A percentile compares a stretch with the other conserved stretches of the same genome.
Evolutionary conservation across 1,140 invertebrate genomes (phyloP).

Genomic region (Papilio aristodemus): DNA sequence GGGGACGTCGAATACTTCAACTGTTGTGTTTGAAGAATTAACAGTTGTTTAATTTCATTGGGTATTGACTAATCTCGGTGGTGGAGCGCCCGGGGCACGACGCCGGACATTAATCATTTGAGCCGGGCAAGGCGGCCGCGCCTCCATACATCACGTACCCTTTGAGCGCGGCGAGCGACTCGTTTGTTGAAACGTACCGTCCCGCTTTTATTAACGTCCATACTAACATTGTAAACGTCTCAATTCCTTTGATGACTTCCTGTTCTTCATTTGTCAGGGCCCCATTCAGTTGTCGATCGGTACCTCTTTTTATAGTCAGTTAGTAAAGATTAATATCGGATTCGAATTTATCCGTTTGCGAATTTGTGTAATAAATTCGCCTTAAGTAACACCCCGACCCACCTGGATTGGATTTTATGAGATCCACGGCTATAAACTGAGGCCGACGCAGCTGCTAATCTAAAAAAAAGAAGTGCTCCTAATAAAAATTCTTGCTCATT

Average conservation of each 20-base stretch:
- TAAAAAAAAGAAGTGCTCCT: slow-evolving; percentile 60
- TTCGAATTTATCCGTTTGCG: slow-evolving; percentile 46
- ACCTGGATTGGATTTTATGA: slow-evolving; percentile 58
- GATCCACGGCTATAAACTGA: slow-evolving; percentile 50
- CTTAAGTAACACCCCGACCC: slow-evolving; percentile 70
- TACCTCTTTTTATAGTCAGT: slow-evolving; percentile 55
- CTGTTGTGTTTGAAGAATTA: slow-evolving; percentile 26
- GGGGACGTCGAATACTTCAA: slow-evolving; percentile 4
- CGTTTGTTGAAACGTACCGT: slow-evolving; percentile 66
- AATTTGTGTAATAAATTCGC: slow-evolving; percentile 72
- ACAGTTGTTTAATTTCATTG: slow-evolving; percentile 48
- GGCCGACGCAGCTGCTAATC: slow-evolving; percentile 52
- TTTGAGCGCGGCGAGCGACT: slow-evolving; percentile 60
- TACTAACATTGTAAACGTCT: slow-evolving; percentile 70
- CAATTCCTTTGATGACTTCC: slow-evolving; percentile 73
- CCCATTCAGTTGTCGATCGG: slow-evolving; percentile 48
- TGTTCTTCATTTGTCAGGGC: slow-evolving; percentile 56
- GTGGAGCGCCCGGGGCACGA: slow-evolving; percentile 41
- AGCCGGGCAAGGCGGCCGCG: slow-evolving; percentile 46
- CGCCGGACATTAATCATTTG: slow-evolving; percentile 67
- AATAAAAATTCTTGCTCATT: slow-evolving; percentile 43
- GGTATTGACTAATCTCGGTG: slow-evolving; percentile 35
- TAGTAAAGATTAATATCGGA: slow-evolving; percentile 68
- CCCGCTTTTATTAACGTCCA: slow-evolving; percentile 66
- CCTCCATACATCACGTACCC: slow-evolving; percentile 62